Conservation (phyloP, 2,797 vertebrate genomes). For the Pteropus rufus region DNA sequence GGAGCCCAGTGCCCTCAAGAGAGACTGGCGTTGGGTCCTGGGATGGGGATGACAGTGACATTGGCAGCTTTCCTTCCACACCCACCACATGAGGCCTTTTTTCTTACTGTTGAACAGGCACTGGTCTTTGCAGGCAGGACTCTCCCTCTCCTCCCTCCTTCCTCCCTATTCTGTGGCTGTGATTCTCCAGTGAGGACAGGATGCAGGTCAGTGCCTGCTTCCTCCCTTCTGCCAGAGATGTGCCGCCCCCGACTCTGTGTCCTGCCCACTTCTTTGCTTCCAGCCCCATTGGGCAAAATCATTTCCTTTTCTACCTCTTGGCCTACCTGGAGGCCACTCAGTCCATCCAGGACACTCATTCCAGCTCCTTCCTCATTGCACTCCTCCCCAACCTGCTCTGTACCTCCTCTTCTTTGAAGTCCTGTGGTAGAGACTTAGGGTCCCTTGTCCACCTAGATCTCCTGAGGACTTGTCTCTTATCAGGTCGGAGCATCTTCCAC, state of each 20-base stretch:
- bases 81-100: not conserved
- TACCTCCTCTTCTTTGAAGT: not conserved
- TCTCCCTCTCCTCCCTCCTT: not conserved
- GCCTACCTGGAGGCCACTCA: not conserved
- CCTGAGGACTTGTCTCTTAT: not conserved
- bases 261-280: conserved; percentile 1
- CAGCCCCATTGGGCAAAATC: not conserved
- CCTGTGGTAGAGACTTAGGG: not conserved
- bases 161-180: not conserved
- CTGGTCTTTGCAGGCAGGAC: not conserved
- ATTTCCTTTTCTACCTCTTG: not conserved
- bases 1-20: not conserved
- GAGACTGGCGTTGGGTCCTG: not conserved
- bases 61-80: not conserved
- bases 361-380: too few species aligned
- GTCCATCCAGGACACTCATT: not conserved
- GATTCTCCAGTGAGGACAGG: not conserved
- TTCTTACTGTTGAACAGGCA: not conserved
- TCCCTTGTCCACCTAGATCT: not conserved
- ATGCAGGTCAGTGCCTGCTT: not conserved
- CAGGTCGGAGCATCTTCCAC: not conserved
- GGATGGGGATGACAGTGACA: not conserved
- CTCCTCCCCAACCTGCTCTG: not conserved
- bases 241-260: not conserved
- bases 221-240: not conserved